phyloP scores from a whole-genome alignment of 2,888 invertebrate species.

The Pinctada fucata region DNA sequence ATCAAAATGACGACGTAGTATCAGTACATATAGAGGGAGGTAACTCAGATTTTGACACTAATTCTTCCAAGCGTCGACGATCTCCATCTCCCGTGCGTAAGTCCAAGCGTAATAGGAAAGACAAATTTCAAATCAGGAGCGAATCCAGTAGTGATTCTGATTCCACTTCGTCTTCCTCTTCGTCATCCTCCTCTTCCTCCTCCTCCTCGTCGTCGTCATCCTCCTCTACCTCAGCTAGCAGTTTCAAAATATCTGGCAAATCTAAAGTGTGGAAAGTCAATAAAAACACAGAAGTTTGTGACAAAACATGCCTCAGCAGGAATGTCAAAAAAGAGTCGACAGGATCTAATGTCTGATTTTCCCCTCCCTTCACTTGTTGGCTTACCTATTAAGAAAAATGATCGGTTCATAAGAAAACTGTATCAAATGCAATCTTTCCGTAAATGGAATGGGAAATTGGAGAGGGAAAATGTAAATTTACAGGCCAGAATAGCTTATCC shows the following conservation, averaged over 20 bases:
- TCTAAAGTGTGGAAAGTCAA: neutral
- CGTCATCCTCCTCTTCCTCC: no score
- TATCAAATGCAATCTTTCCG: neutral
- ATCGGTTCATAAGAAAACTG: neutral
- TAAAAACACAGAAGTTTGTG: neutral
- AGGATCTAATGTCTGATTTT: neutral
- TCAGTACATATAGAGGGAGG: neutral
- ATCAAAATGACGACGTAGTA: neutral
- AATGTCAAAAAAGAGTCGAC: neutral
- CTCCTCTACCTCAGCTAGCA: neutral
- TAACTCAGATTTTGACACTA: neutral
- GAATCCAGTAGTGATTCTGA: neutral
- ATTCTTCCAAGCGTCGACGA: neutral
- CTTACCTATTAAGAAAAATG: neutral
- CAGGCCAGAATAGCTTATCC: neutral
- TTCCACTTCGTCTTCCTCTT: neutral
- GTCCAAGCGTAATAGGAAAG: no score
- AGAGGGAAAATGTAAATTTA: neutral
- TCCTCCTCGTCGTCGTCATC: neutral
- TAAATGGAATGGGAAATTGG: neutral
- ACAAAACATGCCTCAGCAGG: neutral
- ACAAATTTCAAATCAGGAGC: no score
- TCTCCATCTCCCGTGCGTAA: no score
- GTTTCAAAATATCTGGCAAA: neutral
- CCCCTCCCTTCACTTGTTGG: neutral